Base-by-base conservation (phyloP, 2,113 vertebrate genomes). In the Istiophorus platypterus region DNA sequence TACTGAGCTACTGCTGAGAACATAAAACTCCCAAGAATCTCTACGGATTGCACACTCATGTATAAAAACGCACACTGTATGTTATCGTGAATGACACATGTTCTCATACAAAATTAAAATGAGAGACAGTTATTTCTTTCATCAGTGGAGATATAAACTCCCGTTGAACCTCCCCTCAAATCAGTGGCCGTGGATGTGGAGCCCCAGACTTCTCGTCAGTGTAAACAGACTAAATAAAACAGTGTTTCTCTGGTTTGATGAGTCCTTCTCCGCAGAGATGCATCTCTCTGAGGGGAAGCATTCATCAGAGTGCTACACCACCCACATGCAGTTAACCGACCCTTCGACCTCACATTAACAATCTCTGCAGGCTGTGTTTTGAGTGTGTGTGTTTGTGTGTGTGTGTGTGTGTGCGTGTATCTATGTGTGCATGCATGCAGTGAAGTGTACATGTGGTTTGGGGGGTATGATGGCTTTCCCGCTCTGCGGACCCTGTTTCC, bases 261-360 rank as follows among this genome's bases (percentile, higher is more conserved):
- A 90, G 91, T 78, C 77, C 77, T 29, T 78, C 82, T 62, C 64
- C 81, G 69, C 80, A 77, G 76, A 88, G 83, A 88, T 75, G 85
- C 67, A 15, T 76, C 79, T 81, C 84, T 92, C 88, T 93, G 88
- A 93, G 89, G 88, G 81, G 84, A 91, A 80, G 88, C 84, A 89
- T 95, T 95, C 93, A 95, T 93, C 71, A 87, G 79, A 90, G 84
- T 18, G 13, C 73, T 51, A 74, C 83, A 84, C 92, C 90, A 94
- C 92, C 93, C 91, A 92, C 92, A 83, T 76, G 87, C 82, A 88
- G 84, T 89, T 91, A 89, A 88, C 92, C 82, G 34, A 93, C 80
- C 88, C 84, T 79, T 86, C 80, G 47, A 91, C 92, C 93, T 84
- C 90, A 89, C 84, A 88, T 85, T 88, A 87, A 89, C 88, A 76